These are phyloP conservation scores for Caracal caracal DNA, from an alignment of 2,113 vertebrate genomes.

Conservation along the genomic window DNA sequence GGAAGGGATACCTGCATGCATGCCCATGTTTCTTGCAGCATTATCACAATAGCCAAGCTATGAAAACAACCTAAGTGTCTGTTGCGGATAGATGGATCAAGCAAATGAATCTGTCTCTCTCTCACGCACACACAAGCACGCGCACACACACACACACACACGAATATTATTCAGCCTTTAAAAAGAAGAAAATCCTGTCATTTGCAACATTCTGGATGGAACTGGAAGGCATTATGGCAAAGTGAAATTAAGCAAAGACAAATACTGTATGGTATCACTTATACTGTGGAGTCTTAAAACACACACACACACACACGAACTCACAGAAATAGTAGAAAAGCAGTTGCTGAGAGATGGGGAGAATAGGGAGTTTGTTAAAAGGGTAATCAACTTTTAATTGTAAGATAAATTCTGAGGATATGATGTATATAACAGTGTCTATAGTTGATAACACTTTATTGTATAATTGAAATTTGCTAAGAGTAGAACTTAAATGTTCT, in stretches of 20 bases:
- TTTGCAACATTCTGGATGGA: background rate
- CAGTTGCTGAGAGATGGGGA: background rate
- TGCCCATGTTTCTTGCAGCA: background rate
- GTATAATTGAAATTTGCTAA: background rate
- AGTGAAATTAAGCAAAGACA: background rate
- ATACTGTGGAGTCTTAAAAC: background rate
- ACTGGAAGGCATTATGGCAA: background rate
- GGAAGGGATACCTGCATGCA: background rate
- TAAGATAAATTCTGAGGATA: background rate
- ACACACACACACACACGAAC: no score
- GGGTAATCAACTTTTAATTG: background rate
- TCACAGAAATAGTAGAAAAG: background rate
- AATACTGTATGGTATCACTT: background rate
- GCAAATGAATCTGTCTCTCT: background rate
- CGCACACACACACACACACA: background rate
- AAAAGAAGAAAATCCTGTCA: background rate
- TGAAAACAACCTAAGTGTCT: background rate
- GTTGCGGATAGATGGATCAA: background rate
- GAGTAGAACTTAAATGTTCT: background rate
- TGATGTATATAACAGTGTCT: background rate
- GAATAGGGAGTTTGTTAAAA: background rate
- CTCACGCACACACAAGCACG: background rate
- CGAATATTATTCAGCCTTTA: background rate
- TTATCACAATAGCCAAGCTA: background rate
- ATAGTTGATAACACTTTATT: background rate